Percentiles rank a stretch among this genome's conserved stretches.
Evolutionary conservation across 2,797 vertebrate species (phyloP).

Genomic region (Peromyscus eremicus): DNA sequence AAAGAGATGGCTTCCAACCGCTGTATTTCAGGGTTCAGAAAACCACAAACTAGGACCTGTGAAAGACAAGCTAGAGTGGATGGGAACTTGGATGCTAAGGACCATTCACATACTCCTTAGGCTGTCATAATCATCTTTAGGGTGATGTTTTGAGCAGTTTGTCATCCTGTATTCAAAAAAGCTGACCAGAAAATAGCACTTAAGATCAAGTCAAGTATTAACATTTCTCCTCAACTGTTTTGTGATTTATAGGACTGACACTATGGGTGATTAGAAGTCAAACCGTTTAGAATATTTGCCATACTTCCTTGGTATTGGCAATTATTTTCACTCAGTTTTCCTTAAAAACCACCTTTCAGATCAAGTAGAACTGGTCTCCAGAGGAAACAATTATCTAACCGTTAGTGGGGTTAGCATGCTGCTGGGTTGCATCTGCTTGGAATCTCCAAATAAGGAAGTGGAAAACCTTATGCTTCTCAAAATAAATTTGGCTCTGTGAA

Average conservation of each 20-base stretch:
- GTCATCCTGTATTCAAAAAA: background rate
- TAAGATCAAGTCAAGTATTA: background rate
- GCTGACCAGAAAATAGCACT: background rate
- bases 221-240: background rate
- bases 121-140: background rate
- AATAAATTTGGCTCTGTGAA: background rate
- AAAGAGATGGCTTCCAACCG: background rate
- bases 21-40: background rate
- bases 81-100: background rate
- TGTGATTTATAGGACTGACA: background rate
- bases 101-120: background rate
- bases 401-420: background rate
- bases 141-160: slow-evolving; percentile 11
- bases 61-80: background rate
- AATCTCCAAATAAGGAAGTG: slow-evolving; percentile 70
- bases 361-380: slow-evolving; percentile 11
- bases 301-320: background rate
- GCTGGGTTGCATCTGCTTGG: slow-evolving; percentile 25
- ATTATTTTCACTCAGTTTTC: background rate
- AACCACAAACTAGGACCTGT: background rate
- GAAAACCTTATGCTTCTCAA: slow-evolving; percentile 6
- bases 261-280: background rate
- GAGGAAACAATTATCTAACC: background rate
- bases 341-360: slow-evolving; percentile 25
- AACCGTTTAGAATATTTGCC: background rate